Conservation (phyloP, 2,113 vertebrate species). For the Lampris megalopsis region DNA sequence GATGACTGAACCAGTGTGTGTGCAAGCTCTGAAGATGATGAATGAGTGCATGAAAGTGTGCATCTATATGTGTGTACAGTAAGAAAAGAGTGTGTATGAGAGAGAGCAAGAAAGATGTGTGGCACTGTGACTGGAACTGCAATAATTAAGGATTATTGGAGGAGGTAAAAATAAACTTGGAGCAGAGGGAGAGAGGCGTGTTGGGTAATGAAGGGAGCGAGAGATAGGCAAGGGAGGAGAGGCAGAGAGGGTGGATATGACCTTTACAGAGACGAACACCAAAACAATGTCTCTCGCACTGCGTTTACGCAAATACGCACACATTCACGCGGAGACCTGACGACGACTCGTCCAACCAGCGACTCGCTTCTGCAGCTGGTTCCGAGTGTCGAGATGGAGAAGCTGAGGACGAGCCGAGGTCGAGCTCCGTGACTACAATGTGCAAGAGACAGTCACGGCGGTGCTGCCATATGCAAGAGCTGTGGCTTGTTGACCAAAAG, state of each 20-base stretch:
- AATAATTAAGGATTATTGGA: constrained; percentile 80
- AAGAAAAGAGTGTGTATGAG: background rate
- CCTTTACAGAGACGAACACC: constrained; percentile 75
- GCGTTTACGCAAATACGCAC: background rate
- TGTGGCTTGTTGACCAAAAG: too few species aligned
- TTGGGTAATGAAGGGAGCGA: constrained; percentile 72
- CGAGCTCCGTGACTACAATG: background rate
- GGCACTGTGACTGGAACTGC: constrained; percentile 63
- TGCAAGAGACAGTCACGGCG: background rate
- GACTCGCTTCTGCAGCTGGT: background rate
- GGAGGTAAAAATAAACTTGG: constrained; percentile 78
- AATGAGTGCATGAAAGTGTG: constrained; percentile 53
- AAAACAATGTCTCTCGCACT: constrained; percentile 52
- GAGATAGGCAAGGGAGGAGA: constrained; percentile 53
- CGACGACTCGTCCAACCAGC: background rate
- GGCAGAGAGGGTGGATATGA: constrained; percentile 70
- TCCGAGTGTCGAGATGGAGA: background rate
- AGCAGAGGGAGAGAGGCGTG: constrained; percentile 60
- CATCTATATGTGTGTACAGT: constrained; percentile 38
- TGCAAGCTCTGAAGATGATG: constrained; percentile 45
- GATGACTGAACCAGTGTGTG: constrained; percentile 38
- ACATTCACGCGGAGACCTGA: constrained; percentile 18
- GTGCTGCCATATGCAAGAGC: background rate
- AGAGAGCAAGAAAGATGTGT: constrained; percentile 48
- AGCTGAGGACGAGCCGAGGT: background rate